Conservation (phyloP, 1,140 invertebrate genomes). For the Teleogryllus occipitalis region DNA sequence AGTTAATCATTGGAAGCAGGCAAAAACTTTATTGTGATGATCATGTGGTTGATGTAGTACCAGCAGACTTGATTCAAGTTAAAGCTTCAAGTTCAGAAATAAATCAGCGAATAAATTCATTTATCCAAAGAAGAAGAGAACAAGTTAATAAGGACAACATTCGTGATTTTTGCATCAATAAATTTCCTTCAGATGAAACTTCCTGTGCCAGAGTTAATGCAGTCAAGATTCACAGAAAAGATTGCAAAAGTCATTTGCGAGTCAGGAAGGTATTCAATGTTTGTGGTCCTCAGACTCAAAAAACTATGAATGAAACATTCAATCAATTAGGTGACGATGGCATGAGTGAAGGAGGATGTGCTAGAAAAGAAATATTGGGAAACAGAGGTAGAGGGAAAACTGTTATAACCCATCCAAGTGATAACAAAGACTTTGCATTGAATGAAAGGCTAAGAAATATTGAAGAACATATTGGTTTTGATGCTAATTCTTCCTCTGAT, state of each 20-base stretch:
- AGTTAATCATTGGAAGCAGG: not conserved
- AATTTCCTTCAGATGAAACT: slow-evolving; percentile 32
- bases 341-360: not conserved
- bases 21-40: not conserved
- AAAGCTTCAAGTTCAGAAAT: slow-evolving; percentile 48
- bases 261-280: slow-evolving; percentile 51
- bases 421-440: slow-evolving; percentile 35
- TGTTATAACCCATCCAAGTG: slow-evolving; percentile 24
- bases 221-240: slow-evolving; percentile 48
- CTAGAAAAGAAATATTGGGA: not conserved
- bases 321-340: not conserved
- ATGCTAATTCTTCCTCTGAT: slow-evolving; percentile 43
- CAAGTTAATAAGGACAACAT: slow-evolving; percentile 56
- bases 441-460: slow-evolving; percentile 49
- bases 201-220: slow-evolving; percentile 59
- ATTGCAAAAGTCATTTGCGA: slow-evolving; percentile 59
- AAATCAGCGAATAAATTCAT: slow-evolving; percentile 49
- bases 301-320: slow-evolving; percentile 14
- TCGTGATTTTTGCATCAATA: slow-evolving; percentile 50
- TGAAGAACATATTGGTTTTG: slow-evolving; percentile 46
- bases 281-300: slow-evolving; percentile 47
- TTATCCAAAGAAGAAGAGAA: slow-evolving; percentile 50
- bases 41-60: slow-evolving; percentile 32
- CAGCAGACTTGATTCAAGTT: slow-evolving; percentile 47
- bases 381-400: not conserved